Percentiles rank a stretch among this genome's conserved stretches.
phyloP scores from a whole-genome alignment of 2,888 invertebrate genomes.

The Cremastobaeus sp. region DNA sequence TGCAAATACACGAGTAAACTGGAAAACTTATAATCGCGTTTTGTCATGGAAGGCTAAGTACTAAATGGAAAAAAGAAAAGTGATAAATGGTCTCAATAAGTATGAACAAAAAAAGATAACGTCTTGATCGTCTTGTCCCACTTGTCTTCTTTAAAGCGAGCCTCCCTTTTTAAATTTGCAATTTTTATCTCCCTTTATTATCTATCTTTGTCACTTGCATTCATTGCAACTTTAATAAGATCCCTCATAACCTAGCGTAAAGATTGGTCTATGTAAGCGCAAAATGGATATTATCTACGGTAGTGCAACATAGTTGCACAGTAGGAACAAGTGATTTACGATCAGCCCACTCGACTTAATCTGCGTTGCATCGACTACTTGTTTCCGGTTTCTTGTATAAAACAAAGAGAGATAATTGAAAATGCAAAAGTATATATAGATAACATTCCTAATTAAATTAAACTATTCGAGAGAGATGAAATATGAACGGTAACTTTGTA shows the following conservation, averaged over 20 bases:
- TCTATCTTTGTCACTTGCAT: slow-evolving; percentile 6
- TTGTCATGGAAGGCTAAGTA: too few species aligned
- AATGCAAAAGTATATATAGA: slow-evolving; percentile 1
- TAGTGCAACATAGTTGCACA: slow-evolving; percentile 12
- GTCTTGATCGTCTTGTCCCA: slow-evolving; percentile 11
- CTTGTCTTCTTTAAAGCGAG: not conserved
- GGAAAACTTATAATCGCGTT: too few species aligned
- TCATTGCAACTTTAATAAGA: slow-evolving; percentile 34
- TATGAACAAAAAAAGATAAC: slow-evolving; percentile 3
- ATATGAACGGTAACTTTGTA: too few species aligned
- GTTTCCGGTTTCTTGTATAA: slow-evolving; percentile 32
- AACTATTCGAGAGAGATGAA: too few species aligned
- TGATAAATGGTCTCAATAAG: not conserved
- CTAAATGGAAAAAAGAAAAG: too few species aligned
- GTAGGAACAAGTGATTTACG: slow-evolving; percentile 35
- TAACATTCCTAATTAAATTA: too few species aligned
- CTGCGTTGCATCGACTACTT: slow-evolving; percentile 40
- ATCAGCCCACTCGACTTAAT: slow-evolving; percentile 44
- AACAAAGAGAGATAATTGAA: not conserved
- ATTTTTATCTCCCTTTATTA: slow-evolving; percentile 22
- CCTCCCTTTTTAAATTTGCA: not conserved
- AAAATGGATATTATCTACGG: slow-evolving; percentile 43
- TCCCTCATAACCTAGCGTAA: slow-evolving; percentile 23
- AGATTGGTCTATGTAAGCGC: slow-evolving; percentile 40
- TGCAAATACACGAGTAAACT: not conserved